Base-by-base conservation (phyloP, 1,140 invertebrate genomes). In the Saccostrea echinata region DNA sequence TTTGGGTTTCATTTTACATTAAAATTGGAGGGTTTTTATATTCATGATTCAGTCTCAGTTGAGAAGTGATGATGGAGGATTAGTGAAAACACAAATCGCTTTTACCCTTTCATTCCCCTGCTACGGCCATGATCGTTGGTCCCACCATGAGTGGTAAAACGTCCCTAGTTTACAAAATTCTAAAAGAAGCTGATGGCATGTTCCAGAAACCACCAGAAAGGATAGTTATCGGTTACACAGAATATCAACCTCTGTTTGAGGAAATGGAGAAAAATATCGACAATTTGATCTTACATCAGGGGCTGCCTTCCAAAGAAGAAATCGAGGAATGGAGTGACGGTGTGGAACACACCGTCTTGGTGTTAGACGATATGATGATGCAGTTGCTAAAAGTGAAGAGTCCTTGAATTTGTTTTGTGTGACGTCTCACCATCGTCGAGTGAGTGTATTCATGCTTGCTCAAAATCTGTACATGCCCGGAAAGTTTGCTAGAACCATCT, bases 321-420 rank as follows among this genome's bases (percentile, higher is more conserved):
- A 80, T 86, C 24, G 51, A 86, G n/a, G n/a, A 76, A 43, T 86
- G 68, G 64, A 76, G 71, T 55, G 71, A 81, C 24, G 43, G 33
- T 33, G 35, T 71, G 11, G 76, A 43, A 33, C 85, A 86, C 53
- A 86, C 71, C 9, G 57, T 88, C 18, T 76, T 88, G 13, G 71
- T 89, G 53, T 81, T 89, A 57, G 88, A 89, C 43, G 85, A 89
- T 82, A 30, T 89, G 71, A 86, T 89, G 43, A 52, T 24, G 9
- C 83, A 87, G 71, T 89, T 27, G 30, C 53, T 12, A 51, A 81
- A 30, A 61, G 43, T 1, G 71, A 86, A 55, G 88, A 89, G 2
- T 83, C 71, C 9, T 57, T 84, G 13, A 71, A 84, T 51, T 55
- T 89, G 52, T 89, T 89, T 85, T 68, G 68, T 82, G 81, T 86